Percentiles rank a stretch among this genome's conserved stretches.
phyloP scores from a whole-genome alignment of 2,113 vertebrate genomes.

The Cervus canadensis region DNA sequence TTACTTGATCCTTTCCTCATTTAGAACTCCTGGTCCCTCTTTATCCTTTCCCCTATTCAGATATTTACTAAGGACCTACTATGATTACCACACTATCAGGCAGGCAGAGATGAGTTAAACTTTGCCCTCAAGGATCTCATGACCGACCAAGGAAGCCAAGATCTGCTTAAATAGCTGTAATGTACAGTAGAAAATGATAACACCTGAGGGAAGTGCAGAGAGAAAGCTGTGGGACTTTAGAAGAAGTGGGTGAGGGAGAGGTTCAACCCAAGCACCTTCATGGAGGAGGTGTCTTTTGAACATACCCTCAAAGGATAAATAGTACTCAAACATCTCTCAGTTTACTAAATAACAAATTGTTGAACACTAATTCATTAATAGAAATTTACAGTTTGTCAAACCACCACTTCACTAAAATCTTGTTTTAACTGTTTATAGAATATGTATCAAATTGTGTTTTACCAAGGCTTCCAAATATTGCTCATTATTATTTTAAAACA shows the following conservation, averaged over 20 bases:
- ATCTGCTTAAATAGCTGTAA: background rate
- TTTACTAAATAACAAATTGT: background rate
- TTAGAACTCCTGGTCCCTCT: background rate
- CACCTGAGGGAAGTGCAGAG: background rate
- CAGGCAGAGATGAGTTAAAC: background rate
- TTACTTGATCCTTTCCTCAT: background rate
- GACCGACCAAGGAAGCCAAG: background rate
- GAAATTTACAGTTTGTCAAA: background rate
- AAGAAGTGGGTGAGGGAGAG: background rate
- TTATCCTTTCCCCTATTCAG: background rate
- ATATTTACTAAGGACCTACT: background rate
- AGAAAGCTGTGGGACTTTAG: background rate
- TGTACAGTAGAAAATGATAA: background rate
- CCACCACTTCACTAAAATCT: background rate
- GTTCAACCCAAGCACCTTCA: background rate
- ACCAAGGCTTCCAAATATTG: background rate
- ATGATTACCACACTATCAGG: background rate
- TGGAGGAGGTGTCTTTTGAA: background rate
- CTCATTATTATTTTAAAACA: background rate
- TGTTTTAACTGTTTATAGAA: background rate
- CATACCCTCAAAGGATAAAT: background rate
- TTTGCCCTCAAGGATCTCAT: background rate
- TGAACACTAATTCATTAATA: background rate
- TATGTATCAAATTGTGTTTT: background rate
- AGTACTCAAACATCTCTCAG: background rate